Evolutionary conservation across 2,797 vertebrate species (phyloP).

Genomic region (Hippoglossus hippoglossus): DNA sequence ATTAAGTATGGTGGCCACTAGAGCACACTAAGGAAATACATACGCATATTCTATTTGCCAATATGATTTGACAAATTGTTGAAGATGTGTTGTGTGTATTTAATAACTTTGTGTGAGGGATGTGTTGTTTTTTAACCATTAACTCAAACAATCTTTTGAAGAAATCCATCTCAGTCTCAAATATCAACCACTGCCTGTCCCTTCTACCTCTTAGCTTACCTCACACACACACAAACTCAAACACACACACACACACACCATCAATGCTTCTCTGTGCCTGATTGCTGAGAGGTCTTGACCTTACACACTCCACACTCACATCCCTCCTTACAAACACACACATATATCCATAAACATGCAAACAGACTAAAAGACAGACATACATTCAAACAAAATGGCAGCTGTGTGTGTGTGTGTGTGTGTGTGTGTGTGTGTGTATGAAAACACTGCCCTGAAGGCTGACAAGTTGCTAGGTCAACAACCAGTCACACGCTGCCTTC

Average conservation of each 20-base stretch:
- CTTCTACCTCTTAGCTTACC: no score
- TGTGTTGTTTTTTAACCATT: no score
- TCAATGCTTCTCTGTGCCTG: constrained; percentile 7
- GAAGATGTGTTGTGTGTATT: no score
- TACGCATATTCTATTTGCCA: no score
- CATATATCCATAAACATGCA: constrained; percentile 10
- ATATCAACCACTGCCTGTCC: no score
- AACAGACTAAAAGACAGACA: constrained; percentile 12
- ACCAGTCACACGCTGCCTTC: constrained; percentile 16
- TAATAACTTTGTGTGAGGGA: no score
- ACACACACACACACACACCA: not conserved
- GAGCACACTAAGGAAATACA: no score
- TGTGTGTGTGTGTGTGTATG: not conserved
- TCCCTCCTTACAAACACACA: constrained; percentile 37
- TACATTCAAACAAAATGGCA: not conserved
- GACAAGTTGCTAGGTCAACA: constrained; percentile 32
- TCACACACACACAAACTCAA: not conserved
- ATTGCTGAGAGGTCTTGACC: constrained; percentile 40
- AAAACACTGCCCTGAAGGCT: constrained; percentile 39
- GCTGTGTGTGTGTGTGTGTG: not conserved
- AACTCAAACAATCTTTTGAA: no score
- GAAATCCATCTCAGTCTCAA: no score
- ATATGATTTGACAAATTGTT: no score
- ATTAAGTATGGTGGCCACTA: no score
- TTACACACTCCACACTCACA: constrained; percentile 37